Evolutionary conservation across 2,113 vertebrate species (phyloP).

Genomic region (Sceloporus undulatus): DNA sequence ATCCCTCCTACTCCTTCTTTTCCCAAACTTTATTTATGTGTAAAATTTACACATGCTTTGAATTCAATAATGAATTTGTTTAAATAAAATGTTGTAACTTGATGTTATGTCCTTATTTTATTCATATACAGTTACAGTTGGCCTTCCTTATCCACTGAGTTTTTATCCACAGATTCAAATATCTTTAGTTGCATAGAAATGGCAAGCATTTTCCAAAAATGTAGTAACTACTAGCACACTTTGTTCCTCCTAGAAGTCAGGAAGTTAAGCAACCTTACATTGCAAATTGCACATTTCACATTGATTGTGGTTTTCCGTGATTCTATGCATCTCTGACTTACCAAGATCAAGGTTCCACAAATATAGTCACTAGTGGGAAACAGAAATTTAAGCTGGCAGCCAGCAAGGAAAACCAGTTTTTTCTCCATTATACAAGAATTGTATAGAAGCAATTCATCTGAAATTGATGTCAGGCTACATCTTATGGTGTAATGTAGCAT

Average conservation of each 20-base stretch:
- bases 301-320: background rate
- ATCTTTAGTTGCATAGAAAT: background rate
- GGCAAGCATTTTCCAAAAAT: background rate
- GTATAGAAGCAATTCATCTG: background rate
- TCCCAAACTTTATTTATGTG: no score
- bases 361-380: background rate
- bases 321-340: background rate
- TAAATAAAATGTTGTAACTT: no score
- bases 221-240: background rate
- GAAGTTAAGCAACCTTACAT: conserved; percentile 5
- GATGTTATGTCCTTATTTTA: no score
- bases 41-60: no score
- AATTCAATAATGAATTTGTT: no score
- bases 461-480: background rate
- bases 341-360: background rate
- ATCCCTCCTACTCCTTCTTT: no score
- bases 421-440: background rate
- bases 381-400: background rate
- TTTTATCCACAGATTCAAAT: no score
- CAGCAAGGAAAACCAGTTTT: background rate
- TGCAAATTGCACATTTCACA: background rate
- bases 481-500: background rate
- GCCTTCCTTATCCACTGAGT: no score
- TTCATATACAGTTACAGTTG: no score
- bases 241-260: background rate